A percentile compares a stretch with the other conserved stretches of the same genome.
These are phyloP conservation scores for Sinhomidia bicolor DNA, from an alignment of 2,888 invertebrate species.

Conservation along the genomic window DNA sequence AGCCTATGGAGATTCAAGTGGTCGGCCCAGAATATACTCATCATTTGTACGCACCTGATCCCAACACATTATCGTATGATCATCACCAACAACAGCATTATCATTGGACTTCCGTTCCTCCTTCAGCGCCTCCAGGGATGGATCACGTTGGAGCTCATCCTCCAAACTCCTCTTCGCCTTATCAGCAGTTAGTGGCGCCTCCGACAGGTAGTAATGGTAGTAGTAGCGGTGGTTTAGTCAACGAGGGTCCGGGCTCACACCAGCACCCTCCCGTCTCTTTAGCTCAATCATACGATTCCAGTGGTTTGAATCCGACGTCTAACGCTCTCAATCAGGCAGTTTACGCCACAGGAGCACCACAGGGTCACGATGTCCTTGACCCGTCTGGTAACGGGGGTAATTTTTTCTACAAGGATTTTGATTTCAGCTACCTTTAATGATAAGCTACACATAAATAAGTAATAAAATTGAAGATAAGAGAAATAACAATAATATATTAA, in stretches of 20 bases:
- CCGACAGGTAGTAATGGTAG: constrained; percentile 72
- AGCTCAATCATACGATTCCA: constrained; percentile 75
- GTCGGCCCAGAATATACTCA: constrained; percentile 72
- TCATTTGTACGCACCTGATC: constrained; percentile 53
- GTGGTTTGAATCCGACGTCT: constrained; percentile 74
- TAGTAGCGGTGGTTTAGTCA: constrained; percentile 71
- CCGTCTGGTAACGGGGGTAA: constrained; percentile 75
- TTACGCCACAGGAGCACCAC: constrained; percentile 68
- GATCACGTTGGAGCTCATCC: constrained; percentile 66
- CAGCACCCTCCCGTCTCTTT: constrained; percentile 71
- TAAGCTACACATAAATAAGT: not conserved
- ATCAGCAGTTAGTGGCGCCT: constrained; percentile 69
- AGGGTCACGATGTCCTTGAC: constrained; percentile 74
- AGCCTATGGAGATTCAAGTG: constrained; percentile 71
- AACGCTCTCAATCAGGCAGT: constrained; percentile 77
- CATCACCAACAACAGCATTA: constrained; percentile 70
- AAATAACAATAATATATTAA: constrained; percentile 1
- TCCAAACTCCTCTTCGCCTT: constrained; percentile 74
- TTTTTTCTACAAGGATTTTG: constrained; percentile 79
- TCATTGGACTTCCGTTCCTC: constrained; percentile 69
- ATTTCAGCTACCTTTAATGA: constrained; percentile 78
- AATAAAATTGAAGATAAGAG: not conserved
- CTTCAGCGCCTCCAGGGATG: constrained; percentile 64
- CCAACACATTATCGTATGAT: constrained; percentile 55
- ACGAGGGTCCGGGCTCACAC: constrained; percentile 68